Base-by-base conservation (phyloP, 2,888 invertebrate species). In the Tenthredo mesomela region DNA sequence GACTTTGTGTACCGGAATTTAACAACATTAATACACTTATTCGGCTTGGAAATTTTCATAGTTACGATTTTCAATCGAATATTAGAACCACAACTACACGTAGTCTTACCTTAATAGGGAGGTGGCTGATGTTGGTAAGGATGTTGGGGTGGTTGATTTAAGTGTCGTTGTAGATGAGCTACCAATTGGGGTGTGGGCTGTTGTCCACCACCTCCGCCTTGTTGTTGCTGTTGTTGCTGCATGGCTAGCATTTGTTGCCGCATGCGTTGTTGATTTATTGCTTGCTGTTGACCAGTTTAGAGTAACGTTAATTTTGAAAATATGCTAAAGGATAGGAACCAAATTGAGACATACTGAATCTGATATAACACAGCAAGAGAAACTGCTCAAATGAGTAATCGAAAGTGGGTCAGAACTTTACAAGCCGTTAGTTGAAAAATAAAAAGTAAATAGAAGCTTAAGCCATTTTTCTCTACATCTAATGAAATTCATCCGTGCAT, bases 201-300 rank as follows among this genome's bases (percentile, higher is more conserved):
- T 85, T 93, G 92, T 0, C 92, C 93, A 65, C 89, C 90, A 58
- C 90, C 90, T 29, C 88, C 91, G 29, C 88, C 88, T 85, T 88
- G 88, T 50, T 92, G 93, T 84, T 91, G 91, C 54, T 91, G 91
- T 71, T 91, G 90, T 67, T 91, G 91, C 89, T 96, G 96, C 94
- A 96, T 95, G 40, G 95, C 95, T 88, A 96, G 93, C 94, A 96
- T 95, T 92, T 96, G 96, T 89, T 96, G 96, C 89, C 96, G 94
- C 94, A 96, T 95, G 85, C 96, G 95, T 89, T 94, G 95, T 89
- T 94, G 95, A 87, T 92, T 94, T 85, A 93, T 91, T 77, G 93
- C 91, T 88, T 82, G 82, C 82, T 82, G 82, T 67, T 82, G 47
- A 67, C 40, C 58, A 80, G n/a, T 80, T 61, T 40, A 77, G 0